Percentiles rank a stretch among this genome's conserved stretches.
Conservation (phyloP, 53 echinoderm and acorn worm species). For the Henricia sp. region DNA sequence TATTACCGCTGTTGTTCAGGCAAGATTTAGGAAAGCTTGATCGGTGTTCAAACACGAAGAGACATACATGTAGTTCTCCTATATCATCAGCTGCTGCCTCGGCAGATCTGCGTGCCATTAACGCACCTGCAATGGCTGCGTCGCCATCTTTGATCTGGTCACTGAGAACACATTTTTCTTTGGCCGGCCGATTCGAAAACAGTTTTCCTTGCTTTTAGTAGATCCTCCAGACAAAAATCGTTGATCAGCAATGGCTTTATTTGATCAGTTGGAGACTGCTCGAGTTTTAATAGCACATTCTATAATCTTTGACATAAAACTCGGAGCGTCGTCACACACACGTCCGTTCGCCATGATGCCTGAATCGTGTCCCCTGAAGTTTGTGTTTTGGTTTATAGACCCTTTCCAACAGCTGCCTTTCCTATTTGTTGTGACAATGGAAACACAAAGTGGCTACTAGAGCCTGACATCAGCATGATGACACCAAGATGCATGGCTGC, state of each 20-base stretch:
- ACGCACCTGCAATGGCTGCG: background rate
- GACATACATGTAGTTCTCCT: background rate
- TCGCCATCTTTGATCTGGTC: constrained; percentile 8
- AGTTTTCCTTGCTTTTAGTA: background rate
- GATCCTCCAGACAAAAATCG: background rate
- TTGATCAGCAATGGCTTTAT: background rate
- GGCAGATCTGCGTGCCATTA: background rate
- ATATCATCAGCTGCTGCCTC: background rate
- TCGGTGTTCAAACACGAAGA: background rate
- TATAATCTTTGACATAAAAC: no score
- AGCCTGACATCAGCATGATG: no score
- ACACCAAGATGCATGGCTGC: no score
- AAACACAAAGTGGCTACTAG: no score
- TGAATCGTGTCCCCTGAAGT: no score
- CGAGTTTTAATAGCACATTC: no score
- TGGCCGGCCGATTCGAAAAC: background rate
- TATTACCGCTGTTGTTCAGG: background rate
- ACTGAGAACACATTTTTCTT: constrained; percentile 7
- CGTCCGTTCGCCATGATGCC: no score
- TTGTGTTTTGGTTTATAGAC: no score
- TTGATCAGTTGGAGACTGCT: no score
- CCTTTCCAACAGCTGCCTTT: no score
- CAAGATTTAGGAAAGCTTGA: background rate
- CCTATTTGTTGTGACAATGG: no score
- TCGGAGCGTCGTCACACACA: no score